Base-by-base conservation (phyloP, 2,888 invertebrate genomes). In the Hydrotaea cyrtoneurina region DNA sequence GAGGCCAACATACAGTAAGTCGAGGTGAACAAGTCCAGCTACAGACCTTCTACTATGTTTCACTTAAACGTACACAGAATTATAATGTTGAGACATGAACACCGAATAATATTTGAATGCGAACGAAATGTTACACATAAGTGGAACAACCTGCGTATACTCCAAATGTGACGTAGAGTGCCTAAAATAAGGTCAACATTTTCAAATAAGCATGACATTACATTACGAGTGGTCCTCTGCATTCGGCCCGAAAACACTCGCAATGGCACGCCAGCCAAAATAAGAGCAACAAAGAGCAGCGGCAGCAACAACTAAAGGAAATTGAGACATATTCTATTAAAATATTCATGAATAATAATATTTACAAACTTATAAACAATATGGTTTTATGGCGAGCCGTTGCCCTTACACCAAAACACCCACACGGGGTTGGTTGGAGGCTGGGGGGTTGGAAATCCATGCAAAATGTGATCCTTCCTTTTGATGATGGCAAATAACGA, bases 301-400 rank as follows among this genome's bases (percentile, higher is more conserved):
- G 8, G 19, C 36, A 59, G 39, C 78, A 74, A 59, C 59, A 57
- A 53, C 19, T 69, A n/a, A 39, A 66, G 23, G 19, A 77, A 66
- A 77, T 84, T 64, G 17, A 82, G 46, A n/a, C 72, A 82, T 64
- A 81, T 79, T 81, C 78, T 73, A 82, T 82, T 85, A 85, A 82
- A 69, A 80, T 80, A 85, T 85, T 85, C 82, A 85, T 82, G 77
- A 69, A 78, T 78, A 71, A 43, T 82, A 82, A 78, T 69, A 82
- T 71, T 77, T 50, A 74, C 74, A 74, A 74, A 74, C 74, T 74
- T 74, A 46, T 74, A 74, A 74, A 74, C 74, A 74, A 74, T 74
- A 74, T 59, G 59, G 74, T 59, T 74, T 74, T 74, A 62, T 59
- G 57, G 17, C 7, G 39, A 59, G 74, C 26, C 39, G 21, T 57